Evolutionary conservation across 2,113 vertebrate genomes (phyloP), one percentile per base, ranked within the genome.

Genomic region (Girardinichthys multiradiatus): DNA sequence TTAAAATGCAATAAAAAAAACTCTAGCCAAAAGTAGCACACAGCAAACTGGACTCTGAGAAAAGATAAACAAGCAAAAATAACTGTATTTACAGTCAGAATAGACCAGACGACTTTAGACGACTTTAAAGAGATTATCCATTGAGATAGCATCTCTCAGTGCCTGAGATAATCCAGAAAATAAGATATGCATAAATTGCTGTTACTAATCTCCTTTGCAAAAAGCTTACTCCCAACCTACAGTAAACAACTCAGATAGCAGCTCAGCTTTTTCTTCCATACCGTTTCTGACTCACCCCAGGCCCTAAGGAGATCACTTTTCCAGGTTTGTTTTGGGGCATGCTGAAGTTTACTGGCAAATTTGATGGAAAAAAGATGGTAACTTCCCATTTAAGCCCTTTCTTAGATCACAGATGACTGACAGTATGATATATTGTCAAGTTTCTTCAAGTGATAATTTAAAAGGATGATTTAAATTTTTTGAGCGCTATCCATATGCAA

Each of bases 161-260:
- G 89, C 75, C 76, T 62, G 65, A 86, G 82, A 93, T 94, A 92
- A 94, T 94, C 92, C 92, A 86, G 87, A 83, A 88, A 89, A 93
- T 88, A 90, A 92, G 81, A 94, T 92, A 91, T 94, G 92, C 91
- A 94, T 94, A 94, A 94, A 93, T 94, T 81, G 76, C 90, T 90
- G 91, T 93, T 87, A 91, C 93, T 93, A 93, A 95, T 94, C 92
- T 93, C 81, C 91, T 92, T 92, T 89, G 83, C 86, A 74, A 83
- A 75, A 91, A 89, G 83, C 86, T 85, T 73, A 87, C 89, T 92
- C 86, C 42, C 75, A 87, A 83, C 86, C 89, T 90, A 91, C 79
- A 89, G 90, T 90, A 94, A 94, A 91, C 87, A 91, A 88, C 79
- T 92, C 80, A 28, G 78, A 84, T 65, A 77, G 78, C 69, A 78